These are phyloP conservation scores for Limnephilus marmoratus DNA, from an alignment of 2,888 invertebrate genomes.

Conservation along the genomic window DNA sequence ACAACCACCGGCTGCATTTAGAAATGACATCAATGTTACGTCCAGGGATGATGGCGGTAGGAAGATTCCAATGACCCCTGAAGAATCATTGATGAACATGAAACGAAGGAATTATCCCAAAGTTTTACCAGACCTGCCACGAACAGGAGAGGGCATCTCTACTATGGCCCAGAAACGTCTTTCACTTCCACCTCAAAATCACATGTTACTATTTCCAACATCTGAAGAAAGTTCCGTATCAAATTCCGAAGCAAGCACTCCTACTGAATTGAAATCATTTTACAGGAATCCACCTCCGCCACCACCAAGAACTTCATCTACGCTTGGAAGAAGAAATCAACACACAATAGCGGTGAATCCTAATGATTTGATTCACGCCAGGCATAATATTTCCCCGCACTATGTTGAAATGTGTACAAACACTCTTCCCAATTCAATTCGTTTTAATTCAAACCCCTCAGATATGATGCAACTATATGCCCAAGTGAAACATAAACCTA, in stretches of 20 bases:
- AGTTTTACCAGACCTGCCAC: constrained; percentile 88
- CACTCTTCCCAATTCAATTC: constrained; percentile 55
- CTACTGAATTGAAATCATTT: constrained; percentile 64
- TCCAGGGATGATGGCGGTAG: constrained; percentile 78
- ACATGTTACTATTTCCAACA: constrained; percentile 68
- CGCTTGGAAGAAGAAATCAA: constrained; percentile 76
- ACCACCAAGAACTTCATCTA: constrained; percentile 85
- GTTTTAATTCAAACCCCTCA: constrained; percentile 47
- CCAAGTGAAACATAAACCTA: constrained; percentile 57
- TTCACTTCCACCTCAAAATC: constrained; percentile 79
- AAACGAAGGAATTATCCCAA: constrained; percentile 89
- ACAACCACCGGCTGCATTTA: constrained; percentile 74
- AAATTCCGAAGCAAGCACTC: constrained; percentile 67
- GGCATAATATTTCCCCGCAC: constrained; percentile 30
- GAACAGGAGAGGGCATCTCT: constrained; percentile 68
- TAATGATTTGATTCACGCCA: background rate
- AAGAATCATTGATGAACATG: constrained; percentile 85
- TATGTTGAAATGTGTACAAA: constrained; percentile 63
- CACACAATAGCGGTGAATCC: constrained; percentile 11
- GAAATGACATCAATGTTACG: constrained; percentile 86
- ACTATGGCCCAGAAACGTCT: constrained; percentile 76
- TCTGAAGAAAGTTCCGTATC: constrained; percentile 68
- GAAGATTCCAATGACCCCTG: constrained; percentile 77
- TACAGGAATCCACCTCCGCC: constrained; percentile 81
- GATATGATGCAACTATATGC: constrained; percentile 57